phyloP scores from a whole-genome alignment of 2,888 invertebrate species.

The Amblyjoppa fuscipennis region DNA sequence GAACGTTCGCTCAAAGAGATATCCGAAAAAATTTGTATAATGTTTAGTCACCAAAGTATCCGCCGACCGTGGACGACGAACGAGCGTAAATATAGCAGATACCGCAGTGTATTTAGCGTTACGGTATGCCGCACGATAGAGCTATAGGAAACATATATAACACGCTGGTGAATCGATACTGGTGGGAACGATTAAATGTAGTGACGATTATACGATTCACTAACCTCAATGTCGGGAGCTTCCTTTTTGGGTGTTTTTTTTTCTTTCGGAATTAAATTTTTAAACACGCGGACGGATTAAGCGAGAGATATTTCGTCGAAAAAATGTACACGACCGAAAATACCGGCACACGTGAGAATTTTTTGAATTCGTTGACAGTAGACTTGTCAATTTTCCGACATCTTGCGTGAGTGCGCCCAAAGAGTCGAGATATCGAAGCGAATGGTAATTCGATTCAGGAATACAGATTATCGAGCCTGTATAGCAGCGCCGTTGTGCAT shows the following conservation, averaged over 20 bases:
- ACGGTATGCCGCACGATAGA: constrained; percentile 22
- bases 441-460: constrained; percentile 17
- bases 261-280: not conserved
- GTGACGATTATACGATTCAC: not conserved
- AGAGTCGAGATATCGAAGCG: constrained; percentile 25
- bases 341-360: constrained; percentile 10
- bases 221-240: not conserved
- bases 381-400: constrained; percentile 53
- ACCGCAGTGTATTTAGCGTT: constrained; percentile 6
- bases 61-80: not conserved
- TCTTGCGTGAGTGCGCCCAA: constrained; percentile 18
- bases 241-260: not conserved
- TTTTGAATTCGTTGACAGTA: constrained; percentile 33
- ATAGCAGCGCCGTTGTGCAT: not conserved
- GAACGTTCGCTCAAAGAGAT: not conserved
- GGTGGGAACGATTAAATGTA: constrained; percentile 12
- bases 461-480: not conserved
- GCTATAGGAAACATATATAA: constrained; percentile 1
- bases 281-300: not conserved
- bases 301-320: not conserved
- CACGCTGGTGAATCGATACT: constrained; percentile 29
- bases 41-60: not conserved
- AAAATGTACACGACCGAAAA: not conserved
- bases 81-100: not conserved
- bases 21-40: not conserved